Base-by-base conservation (phyloP, 2,888 invertebrate species). In the Melipona bicolor region DNA sequence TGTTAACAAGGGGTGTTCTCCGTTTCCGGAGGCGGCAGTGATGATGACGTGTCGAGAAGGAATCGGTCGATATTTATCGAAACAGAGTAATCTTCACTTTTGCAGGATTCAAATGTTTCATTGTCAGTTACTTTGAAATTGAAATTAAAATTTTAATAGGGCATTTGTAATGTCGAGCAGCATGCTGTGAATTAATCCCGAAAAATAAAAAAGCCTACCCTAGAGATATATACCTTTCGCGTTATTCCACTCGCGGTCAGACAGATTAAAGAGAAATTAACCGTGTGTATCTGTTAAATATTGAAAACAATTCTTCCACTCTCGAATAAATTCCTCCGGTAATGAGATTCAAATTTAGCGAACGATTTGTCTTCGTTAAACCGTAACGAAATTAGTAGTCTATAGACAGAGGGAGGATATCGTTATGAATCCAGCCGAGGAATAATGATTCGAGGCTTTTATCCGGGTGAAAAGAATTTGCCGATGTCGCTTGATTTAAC, bases 401-500 rank as follows among this genome's bases (percentile, higher is more conserved):
- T 36, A n/a, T 36, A n/a, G 36, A 36, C 43, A 21, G 36, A 65
- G 13, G 9, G 15, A 21, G 43, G 13, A 59, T 77, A 56, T 50
- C 81, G 61, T 76, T 68, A 72, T 27, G 54, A 32, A 43, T 69
- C 54, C 56, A 24, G 19, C 61, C 24, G 43, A 64, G 50, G 36
- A 52, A 36, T n/a, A 50, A 70, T 54, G 61, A 27, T 74, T 69
- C 52, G 52, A 27, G 9, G 19, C 2, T 71, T 56, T 54, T 32
- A 52, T 71, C 71, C 70, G 19, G n/a, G 4, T 21, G 77, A 27
- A 81, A 68, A 21, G 52, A 69, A 64, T 32, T 9, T 65, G 15
- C 5, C 68, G n/a, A 27, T 43, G 52, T 36, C 19, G 74, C 43
- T 75, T 73, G 52, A 71, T 71, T 83, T 75, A 73, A 73, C 78